Conservation (phyloP, 2,888 invertebrate species). For the Gisinianus flammeolus region DNA sequence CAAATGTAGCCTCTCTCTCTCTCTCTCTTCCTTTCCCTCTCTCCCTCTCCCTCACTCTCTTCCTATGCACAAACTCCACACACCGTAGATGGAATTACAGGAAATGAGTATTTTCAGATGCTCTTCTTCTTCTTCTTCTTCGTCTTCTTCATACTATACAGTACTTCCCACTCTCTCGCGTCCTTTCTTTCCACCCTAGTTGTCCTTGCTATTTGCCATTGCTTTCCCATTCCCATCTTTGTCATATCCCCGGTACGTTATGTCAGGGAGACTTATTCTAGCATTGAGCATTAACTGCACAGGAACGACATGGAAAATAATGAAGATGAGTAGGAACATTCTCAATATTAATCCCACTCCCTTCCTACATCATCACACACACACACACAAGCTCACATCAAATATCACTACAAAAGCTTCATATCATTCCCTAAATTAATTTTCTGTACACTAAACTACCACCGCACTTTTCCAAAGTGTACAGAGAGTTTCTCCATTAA, state of each 20-base stretch:
- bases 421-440: too few species aligned
- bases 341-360: too few species aligned
- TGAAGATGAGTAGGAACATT: too few species aligned
- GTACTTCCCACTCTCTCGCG: neutral
- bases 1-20: neutral
- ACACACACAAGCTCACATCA: neutral
- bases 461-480: too few species aligned
- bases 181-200: neutral
- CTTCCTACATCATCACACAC: neutral
- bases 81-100: constrained; percentile 14
- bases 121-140: neutral
- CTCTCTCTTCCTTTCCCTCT: neutral
- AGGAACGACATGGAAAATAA: too few species aligned
- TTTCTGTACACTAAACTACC: too few species aligned
- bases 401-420: neutral
- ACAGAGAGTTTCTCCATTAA: too few species aligned
- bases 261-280: neutral
- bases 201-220: neutral
- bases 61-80: neutral
- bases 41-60: neutral
- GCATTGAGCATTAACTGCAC: neutral
- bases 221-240: neutral
- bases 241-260: neutral
- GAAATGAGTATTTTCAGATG: constrained; percentile 35
- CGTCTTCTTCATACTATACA: too few species aligned